A percentile compares a stretch with the other conserved stretches of the same genome.
Evolutionary conservation across 2,797 vertebrate genomes (phyloP).

Genomic region (Smutsia gigantea): DNA sequence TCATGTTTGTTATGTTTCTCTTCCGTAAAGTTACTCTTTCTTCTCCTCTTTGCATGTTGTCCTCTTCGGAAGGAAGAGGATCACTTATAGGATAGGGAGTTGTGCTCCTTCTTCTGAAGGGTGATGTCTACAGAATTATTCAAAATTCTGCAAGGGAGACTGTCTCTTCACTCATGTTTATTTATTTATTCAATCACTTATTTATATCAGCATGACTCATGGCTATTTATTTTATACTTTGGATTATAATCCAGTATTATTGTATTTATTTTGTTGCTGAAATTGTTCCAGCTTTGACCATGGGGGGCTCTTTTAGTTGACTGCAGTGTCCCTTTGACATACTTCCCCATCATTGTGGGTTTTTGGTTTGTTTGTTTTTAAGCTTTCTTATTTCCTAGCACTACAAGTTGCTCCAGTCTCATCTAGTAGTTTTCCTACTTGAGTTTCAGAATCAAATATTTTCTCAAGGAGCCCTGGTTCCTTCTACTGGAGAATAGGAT

Average conservation of each 20-base stretch:
- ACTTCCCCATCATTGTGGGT: neutral
- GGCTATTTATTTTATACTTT: neutral
- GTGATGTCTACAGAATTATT: neutral
- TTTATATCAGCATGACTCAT: neutral
- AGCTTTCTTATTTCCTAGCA: neutral
- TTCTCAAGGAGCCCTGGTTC: neutral
- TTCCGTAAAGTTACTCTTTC: neutral
- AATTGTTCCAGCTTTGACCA: neutral
- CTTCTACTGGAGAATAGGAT: neutral
- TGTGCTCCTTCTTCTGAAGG: neutral
- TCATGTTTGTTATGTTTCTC: neutral
- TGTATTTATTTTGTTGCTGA: neutral
- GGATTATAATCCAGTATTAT: neutral
- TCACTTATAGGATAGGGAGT: too few relatives aligned
- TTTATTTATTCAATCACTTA: neutral
- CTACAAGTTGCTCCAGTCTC: neutral
- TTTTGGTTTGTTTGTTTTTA: neutral
- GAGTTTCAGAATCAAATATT: neutral
- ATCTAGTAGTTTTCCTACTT: neutral
- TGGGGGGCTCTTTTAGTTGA: neutral
- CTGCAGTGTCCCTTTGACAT: neutral
- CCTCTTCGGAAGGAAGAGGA: neutral
- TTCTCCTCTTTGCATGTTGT: neutral
- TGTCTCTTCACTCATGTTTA: neutral
- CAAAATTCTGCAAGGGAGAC: neutral